phyloP scores from a whole-genome alignment of 2,797 vertebrate species.

The Tragelaphus eurycerus region DNA sequence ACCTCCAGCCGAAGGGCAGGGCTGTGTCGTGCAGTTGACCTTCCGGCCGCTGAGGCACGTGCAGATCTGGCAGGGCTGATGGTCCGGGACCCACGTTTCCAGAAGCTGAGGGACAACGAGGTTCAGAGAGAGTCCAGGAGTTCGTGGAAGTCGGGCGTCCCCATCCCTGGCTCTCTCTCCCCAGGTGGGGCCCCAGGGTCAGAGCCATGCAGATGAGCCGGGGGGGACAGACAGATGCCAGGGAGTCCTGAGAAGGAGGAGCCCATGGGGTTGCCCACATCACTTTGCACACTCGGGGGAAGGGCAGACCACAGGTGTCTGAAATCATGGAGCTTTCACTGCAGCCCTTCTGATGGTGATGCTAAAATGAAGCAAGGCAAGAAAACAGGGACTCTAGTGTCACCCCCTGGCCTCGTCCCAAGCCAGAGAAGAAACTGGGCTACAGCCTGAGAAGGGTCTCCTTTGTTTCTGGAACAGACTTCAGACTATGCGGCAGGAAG shows the following conservation, averaged over 20 bases:
- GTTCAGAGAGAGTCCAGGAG: not conserved
- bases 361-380: not conserved
- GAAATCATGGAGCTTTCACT: not conserved
- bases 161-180: not conserved
- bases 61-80: conserved; percentile 94
- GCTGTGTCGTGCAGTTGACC: conserved; percentile 90
- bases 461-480: not conserved
- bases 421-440: not conserved
- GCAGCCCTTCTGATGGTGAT: not conserved
- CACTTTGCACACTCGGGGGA: not conserved
- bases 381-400: fast-evolving
- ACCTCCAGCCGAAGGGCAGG: conserved; percentile 90
- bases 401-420: not conserved
- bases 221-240: not conserved
- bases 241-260: not conserved
- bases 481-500: not conserved
- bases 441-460: not conserved
- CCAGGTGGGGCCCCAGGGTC: no score
- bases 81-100: conserved; percentile 92
- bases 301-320: no score
- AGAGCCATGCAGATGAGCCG: not conserved
- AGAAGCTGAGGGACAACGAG: conserved; percentile 83
- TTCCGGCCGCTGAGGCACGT: conserved; percentile 89
- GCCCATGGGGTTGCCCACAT: fast-evolving
- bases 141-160: not conserved